Evolutionary conservation across 2,113 vertebrate species (phyloP).

Genomic region (Rhynchopsitta pachyrhyncha): DNA sequence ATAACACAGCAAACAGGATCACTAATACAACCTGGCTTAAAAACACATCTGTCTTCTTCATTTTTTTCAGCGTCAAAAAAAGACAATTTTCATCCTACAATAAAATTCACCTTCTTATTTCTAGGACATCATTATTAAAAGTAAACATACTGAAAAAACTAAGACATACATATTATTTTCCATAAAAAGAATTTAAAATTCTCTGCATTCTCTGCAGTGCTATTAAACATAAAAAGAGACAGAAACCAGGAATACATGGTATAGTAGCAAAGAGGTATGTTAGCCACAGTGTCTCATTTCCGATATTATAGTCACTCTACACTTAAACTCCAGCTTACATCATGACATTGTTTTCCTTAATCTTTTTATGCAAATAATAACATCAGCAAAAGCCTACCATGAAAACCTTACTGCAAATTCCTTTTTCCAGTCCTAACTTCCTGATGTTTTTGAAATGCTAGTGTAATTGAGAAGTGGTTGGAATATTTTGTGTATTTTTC

Average conservation of each 20-base stretch:
- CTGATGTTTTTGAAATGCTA: neutral
- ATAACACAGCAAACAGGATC: neutral
- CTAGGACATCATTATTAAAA: neutral
- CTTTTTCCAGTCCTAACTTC: neutral
- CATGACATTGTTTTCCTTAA: neutral
- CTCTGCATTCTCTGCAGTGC: neutral
- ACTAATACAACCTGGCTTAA: neutral
- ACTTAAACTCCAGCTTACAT: neutral
- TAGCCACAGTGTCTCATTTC: neutral
- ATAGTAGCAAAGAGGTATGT: neutral
- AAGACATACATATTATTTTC: neutral
- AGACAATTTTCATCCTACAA: neutral
- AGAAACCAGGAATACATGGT: neutral
- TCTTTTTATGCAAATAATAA: neutral
- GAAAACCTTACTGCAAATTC: neutral
- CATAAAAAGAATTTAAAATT: neutral
- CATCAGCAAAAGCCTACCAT: neutral
- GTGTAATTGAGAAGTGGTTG: constrained; percentile 1
- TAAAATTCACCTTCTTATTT: neutral
- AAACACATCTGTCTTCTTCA: neutral
- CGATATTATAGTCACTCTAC: neutral
- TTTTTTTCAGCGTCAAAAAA: neutral
- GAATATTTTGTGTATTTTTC: neutral
- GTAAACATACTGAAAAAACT: neutral
- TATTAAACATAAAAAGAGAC: neutral